phyloP scores from a whole-genome alignment of 2,113 vertebrate genomes.

The Poicephalus meyeri region DNA sequence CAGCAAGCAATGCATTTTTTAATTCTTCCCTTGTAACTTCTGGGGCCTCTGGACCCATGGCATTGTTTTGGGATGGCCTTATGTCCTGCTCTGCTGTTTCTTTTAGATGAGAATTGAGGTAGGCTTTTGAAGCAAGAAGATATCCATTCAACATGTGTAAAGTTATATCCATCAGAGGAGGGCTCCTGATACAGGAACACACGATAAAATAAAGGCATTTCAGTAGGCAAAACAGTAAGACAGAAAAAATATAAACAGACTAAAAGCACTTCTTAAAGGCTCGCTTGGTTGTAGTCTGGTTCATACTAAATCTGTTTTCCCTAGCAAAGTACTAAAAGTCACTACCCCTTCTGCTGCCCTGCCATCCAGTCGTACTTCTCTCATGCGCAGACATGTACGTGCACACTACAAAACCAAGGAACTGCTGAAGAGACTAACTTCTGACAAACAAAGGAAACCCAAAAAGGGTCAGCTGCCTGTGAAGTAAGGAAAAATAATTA shows the following conservation, averaged over 20 bases:
- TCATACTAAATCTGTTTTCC: neutral
- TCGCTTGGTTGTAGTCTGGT: neutral
- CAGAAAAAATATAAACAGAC: neutral
- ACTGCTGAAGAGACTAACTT: neutral
- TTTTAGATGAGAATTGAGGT: conserved; percentile 92
- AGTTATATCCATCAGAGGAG: conserved; percentile 95
- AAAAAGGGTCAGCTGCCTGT: neutral
- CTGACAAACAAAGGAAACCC: neutral
- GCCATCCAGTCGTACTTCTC: neutral
- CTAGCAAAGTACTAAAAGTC: neutral
- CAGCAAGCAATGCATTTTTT: conserved; percentile 93
- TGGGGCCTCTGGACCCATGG: conserved; percentile 85
- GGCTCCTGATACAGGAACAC: conserved; percentile 79
- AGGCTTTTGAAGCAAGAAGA: conserved; percentile 94
- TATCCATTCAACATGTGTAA: conserved; percentile 97
- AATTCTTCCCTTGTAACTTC: conserved; percentile 97
- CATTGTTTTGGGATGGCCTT: conserved; percentile 83
- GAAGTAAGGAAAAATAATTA: neutral
- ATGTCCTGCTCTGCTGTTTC: conserved; percentile 94
- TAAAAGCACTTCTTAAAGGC: neutral
- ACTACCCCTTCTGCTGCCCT: neutral
- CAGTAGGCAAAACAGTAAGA: neutral
- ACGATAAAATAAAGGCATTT: neutral
- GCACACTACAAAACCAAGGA: neutral
- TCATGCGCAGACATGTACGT: neutral